Conservation (phyloP, 2,888 invertebrate species). For the Diplazon laetatorius region DNA sequence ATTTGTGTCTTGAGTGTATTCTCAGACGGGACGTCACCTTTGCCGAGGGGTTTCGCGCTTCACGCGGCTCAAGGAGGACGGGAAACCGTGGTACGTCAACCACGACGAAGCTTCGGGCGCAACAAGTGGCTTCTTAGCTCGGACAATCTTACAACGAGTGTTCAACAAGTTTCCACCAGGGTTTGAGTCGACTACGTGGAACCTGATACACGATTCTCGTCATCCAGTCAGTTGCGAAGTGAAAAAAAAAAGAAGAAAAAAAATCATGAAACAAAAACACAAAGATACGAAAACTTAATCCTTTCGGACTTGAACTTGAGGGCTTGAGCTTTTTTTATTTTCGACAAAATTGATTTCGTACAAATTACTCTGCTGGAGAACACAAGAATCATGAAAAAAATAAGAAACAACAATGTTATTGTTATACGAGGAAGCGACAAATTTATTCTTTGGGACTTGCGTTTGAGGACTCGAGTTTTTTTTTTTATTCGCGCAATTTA, state of each 20-base stretch:
- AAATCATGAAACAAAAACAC: too few relatives aligned
- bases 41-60: conserved; percentile 62
- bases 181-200: conserved; percentile 20
- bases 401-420: too few relatives aligned
- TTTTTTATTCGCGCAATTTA: conserved; percentile 18
- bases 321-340: too few relatives aligned
- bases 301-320: too few relatives aligned
- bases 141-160: conserved; percentile 77
- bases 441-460: conserved; percentile 45
- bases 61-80: conserved; percentile 24
- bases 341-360: too few relatives aligned
- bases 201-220: background rate
- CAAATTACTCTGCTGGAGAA: too few relatives aligned
- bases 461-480: conserved; percentile 15
- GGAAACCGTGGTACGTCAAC: conserved; percentile 60
- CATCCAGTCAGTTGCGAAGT: conserved; percentile 8
- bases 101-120: conserved; percentile 67
- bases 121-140: conserved; percentile 82
- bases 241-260: too few relatives aligned
- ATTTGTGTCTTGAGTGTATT: conserved; percentile 68
- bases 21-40: conserved; percentile 73
- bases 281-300: too few relatives aligned
- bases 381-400: too few relatives aligned
- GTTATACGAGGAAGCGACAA: too few relatives aligned
- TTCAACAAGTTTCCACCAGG: conserved; percentile 78